Base-by-base conservation (phyloP, 2,888 invertebrate genomes). In the Trichopria drosophilae region DNA sequence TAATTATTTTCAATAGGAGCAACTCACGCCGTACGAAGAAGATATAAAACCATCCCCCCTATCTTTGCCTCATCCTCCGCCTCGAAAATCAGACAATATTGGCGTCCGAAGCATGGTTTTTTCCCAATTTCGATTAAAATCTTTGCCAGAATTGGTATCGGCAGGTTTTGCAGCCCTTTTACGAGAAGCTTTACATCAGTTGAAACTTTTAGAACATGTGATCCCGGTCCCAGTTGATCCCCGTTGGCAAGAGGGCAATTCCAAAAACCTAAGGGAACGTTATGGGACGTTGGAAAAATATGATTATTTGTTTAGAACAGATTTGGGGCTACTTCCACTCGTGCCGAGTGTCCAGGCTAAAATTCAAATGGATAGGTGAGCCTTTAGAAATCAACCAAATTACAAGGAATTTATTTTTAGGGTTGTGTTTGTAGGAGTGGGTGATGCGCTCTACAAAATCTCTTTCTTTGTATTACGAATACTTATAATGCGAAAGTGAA, bases 321-420 rank as follows among this genome's bases (percentile, higher is more conserved):
- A 66, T 4, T 53, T 58, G 43, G 61, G 59, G 6, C 48, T 61
- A 18, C 41, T 46, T 15, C 60, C 64, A 0, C 39, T 61, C 4
- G 31, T 61, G 9, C 50, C 56, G 3, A 57, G 48, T 4, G 44
- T 57, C 6, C 31, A 51, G 3, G 61, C 62, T 12, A 71, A 71
- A 59, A 48, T 71, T 13, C 57, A 67, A 16, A 55, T 52, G 18
- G 66, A 71, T 41, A 67, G 68, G 71, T 69, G n/a, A n/a, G n/a
- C n/a, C n/a, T n/a, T n/a, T n/a, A n/a, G n/a, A n/a, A n/a, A n/a
- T n/a, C n/a, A n/a, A n/a, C n/a, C n/a, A n/a, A n/a, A n/a, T n/a
- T n/a, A n/a, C n/a, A n/a, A n/a, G n/a, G n/a, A n/a, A n/a, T n/a
- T n/a, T n/a, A n/a, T n/a, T n/a, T n/a, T n/a, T n/a, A n/a, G n/a